Conservation (phyloP, 2,113 vertebrate species). For the Solea senegalensis region DNA sequence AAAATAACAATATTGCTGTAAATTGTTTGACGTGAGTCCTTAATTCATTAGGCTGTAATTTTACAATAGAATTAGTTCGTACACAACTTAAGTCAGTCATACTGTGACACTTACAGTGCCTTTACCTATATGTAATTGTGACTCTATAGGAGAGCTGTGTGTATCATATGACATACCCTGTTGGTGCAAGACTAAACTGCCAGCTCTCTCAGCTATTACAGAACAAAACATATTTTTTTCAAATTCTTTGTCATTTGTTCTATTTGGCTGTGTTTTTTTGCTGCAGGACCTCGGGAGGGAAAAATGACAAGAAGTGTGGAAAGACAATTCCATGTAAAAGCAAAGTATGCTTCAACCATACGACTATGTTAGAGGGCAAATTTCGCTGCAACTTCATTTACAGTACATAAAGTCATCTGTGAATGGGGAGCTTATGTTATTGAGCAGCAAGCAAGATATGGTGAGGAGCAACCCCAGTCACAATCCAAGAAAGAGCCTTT, state of each 20-base stretch:
- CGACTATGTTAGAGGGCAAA: conserved; percentile 24
- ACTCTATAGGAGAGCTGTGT: not conserved
- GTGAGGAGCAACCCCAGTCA: too few relatives aligned
- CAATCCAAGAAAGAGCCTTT: too few relatives aligned
- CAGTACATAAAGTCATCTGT: conserved; percentile 18
- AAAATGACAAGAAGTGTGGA: conserved; percentile 21
- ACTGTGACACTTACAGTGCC: not conserved
- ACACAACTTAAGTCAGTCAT: not conserved
- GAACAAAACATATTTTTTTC: not conserved
- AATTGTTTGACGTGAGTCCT: conserved; percentile 4
- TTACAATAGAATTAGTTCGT: not conserved
- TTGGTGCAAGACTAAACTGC: not conserved
- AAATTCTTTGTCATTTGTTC: conserved; percentile 21
- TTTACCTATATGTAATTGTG: not conserved
- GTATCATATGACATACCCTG: not conserved
- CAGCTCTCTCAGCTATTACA: not conserved
- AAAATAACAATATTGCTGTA: too few relatives aligned
- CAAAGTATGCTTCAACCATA: conserved; percentile 36
- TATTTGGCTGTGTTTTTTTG: conserved; percentile 31
- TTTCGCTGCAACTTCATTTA: conserved; percentile 35
- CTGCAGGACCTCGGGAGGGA: conserved; percentile 34
- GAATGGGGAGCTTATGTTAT: conserved; percentile 20
- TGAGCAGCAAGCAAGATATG: conserved; percentile 8
- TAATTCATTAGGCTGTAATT: conserved; percentile 1
- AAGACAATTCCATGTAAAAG: conserved; percentile 44